A percentile compares a stretch with the other conserved stretches of the same genome.
Evolutionary conservation across 2,113 vertebrate species (phyloP).

Genomic region (Octodon degus): DNA sequence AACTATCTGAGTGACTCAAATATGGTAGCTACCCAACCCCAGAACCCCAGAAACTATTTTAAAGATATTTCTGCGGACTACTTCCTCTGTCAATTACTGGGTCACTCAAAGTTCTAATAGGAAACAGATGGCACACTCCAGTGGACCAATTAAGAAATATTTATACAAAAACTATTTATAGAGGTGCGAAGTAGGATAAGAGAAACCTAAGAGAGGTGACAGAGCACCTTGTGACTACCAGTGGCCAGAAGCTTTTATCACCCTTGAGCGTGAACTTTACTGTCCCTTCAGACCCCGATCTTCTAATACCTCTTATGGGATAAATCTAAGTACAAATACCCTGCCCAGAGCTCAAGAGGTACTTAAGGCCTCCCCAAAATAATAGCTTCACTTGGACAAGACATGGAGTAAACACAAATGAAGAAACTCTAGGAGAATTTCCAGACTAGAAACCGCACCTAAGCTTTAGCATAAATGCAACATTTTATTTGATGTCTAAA

Average conservation of each 20-base stretch:
- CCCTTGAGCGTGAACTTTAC: background rate
- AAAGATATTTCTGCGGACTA: constrained; percentile 68
- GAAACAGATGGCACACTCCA: constrained; percentile 65
- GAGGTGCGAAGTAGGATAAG: constrained; percentile 38
- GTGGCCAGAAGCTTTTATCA: background rate
- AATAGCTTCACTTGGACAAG: background rate
- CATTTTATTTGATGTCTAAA: background rate
- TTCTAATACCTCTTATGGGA: background rate
- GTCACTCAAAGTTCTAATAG: constrained; percentile 73
- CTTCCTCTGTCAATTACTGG: constrained; percentile 63
- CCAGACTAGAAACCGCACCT: background rate
- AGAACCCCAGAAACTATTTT: constrained; percentile 70
- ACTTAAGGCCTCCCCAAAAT: background rate
- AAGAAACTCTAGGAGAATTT: background rate
- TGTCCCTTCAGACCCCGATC: background rate
- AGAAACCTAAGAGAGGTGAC: constrained; percentile 11
- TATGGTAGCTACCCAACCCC: constrained; percentile 52
- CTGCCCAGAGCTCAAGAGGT: background rate
- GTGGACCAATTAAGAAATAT: constrained; percentile 47
- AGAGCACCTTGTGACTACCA: background rate
- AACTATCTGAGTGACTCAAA: constrained; percentile 57
- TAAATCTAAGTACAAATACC: background rate
- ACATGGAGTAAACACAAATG: background rate
- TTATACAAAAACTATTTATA: constrained; percentile 63
- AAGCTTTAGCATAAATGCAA: background rate